phyloP scores from a whole-genome alignment of 2,888 invertebrate genomes.

The Thumatha senex region DNA sequence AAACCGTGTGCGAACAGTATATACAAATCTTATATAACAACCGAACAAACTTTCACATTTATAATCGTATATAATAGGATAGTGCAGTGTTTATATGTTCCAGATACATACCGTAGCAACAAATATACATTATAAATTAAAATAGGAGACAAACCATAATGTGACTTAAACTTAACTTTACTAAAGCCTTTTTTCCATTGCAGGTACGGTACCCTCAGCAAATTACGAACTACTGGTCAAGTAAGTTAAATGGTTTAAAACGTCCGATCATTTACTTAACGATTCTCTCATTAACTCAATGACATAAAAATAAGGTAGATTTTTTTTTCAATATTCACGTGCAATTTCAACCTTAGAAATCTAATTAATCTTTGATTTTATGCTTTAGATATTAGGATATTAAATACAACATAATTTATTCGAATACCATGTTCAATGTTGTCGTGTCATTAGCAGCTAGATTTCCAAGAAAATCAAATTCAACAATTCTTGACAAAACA shows the following conservation, averaged over 20 bases:
- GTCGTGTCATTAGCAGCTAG: too few relatives aligned
- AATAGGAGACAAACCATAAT: not conserved
- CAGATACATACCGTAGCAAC: too few relatives aligned
- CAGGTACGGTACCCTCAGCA: constrained; percentile 3
- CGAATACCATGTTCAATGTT: not conserved
- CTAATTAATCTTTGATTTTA: constrained; percentile 16
- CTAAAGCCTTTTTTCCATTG: not conserved
- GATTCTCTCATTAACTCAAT: constrained; percentile 15
- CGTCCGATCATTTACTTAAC: constrained; percentile 7
- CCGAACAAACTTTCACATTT: too few relatives aligned
- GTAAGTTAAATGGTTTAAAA: constrained; percentile 1
- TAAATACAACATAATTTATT: too few relatives aligned
- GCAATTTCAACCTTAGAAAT: constrained; percentile 22
- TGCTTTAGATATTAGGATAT: not conserved
- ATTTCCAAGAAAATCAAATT: too few relatives aligned
- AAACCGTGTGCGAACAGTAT: too few relatives aligned
- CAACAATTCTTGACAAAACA: too few relatives aligned
- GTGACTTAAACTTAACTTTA: not conserved
- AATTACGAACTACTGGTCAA: constrained; percentile 1
- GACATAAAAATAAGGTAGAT: constrained; percentile 16
- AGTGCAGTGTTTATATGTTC: too few relatives aligned
- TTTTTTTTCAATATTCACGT: constrained; percentile 15
- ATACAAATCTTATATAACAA: too few relatives aligned
- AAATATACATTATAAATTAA: too few relatives aligned
- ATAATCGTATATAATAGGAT: too few relatives aligned